Evolutionary conservation across 1,140 invertebrate genomes (phyloP).

Genomic region (Plodia interpunctella): DNA sequence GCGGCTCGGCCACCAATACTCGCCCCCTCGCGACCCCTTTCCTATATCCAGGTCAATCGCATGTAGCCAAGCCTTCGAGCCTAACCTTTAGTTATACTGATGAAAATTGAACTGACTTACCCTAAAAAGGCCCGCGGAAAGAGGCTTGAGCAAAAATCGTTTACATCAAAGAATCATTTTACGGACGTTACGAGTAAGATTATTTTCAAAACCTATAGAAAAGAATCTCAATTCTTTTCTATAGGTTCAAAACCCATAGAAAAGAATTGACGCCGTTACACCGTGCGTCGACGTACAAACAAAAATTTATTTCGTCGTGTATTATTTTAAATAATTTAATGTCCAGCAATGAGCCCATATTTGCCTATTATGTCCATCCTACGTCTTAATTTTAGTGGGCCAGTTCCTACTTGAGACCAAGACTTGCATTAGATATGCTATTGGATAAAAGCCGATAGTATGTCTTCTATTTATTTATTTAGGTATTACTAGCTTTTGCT

Average conservation of each 20-base stretch:
- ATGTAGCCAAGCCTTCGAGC: neutral
- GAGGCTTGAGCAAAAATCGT: too few species aligned
- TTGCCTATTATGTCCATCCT: neutral
- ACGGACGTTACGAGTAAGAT: too few species aligned
- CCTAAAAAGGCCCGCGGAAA: neutral
- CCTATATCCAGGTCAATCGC: conserved; percentile 15
- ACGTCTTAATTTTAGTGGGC: conserved; percentile 20
- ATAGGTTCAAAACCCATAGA: too few species aligned
- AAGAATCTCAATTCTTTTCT: too few species aligned
- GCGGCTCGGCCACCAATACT: neutral
- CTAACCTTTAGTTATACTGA: neutral
- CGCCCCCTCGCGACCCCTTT: conserved; percentile 13
- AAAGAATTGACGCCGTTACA: too few species aligned
- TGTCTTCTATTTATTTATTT: too few species aligned
- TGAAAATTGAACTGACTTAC: neutral
- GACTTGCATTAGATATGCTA: neutral
- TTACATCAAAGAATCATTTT: too few species aligned
- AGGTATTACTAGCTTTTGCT: too few species aligned
- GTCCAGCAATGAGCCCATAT: neutral
- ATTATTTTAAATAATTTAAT: too few species aligned
- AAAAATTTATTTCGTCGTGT: too few species aligned
- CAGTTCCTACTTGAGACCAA: conserved; percentile 23
- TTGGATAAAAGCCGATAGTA: neutral
- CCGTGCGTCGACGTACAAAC: too few species aligned
- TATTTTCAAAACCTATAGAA: too few species aligned